Evolutionary conservation across 2,888 invertebrate species (phyloP).

Genomic region (Macaria liturata): DNA sequence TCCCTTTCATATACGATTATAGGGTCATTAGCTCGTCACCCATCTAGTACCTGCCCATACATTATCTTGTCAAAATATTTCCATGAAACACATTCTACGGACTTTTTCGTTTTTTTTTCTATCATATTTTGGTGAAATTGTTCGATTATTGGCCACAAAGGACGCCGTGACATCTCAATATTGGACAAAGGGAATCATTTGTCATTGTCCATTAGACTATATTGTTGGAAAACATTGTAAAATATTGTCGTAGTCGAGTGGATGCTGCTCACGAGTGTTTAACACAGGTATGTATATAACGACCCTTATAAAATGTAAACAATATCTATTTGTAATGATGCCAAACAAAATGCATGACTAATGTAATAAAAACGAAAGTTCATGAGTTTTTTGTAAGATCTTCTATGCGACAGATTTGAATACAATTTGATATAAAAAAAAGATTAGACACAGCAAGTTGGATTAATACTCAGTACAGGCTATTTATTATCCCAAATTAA

Average conservation of each 20-base stretch:
- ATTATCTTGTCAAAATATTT: conserved; percentile 83
- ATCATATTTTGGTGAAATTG: conserved; percentile 71
- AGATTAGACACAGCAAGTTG: too few species aligned
- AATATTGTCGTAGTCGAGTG: conserved; percentile 53
- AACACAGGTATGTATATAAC: too few species aligned
- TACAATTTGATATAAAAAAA: too few species aligned
- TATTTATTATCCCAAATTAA: too few species aligned
- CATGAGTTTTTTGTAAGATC: too few species aligned
- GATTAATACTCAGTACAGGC: too few species aligned
- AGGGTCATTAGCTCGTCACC: conserved; percentile 69
- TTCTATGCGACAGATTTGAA: too few species aligned
- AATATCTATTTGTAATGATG: too few species aligned
- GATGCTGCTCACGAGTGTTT: conserved; percentile 18
- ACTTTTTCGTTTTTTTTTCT: conserved; percentile 44
- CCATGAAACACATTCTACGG: conserved; percentile 48
- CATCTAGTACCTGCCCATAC: conserved; percentile 63
- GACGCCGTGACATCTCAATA: conserved; percentile 74
- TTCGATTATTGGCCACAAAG: conserved; percentile 66
- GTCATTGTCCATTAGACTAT: conserved; percentile 79
- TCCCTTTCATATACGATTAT: conserved; percentile 56
- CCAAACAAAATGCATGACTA: too few species aligned
- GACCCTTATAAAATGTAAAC: too few species aligned
- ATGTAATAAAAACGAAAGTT: too few species aligned
- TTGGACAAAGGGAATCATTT: conserved; percentile 76
- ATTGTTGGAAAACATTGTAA: conserved; percentile 71